Conservation (phyloP, 2,888 invertebrate species). For the Clitarchus hookeri region DNA sequence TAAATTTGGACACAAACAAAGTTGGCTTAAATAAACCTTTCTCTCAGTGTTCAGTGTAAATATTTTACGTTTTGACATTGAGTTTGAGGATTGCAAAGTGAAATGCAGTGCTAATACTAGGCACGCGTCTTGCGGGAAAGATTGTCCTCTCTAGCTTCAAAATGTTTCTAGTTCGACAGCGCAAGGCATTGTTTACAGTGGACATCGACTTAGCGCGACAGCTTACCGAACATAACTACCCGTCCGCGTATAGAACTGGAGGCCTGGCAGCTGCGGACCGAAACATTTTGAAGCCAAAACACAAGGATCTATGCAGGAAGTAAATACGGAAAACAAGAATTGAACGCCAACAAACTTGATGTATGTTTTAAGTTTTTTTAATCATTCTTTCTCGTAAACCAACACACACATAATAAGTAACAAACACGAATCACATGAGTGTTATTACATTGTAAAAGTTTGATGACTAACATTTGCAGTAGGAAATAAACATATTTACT, state of each 20-base stretch:
- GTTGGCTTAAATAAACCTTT: too few relatives aligned
- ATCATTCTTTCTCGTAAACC: slow-evolving; percentile 11
- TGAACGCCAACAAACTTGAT: neutral
- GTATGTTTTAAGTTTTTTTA: slow-evolving; percentile 28
- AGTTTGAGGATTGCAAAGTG: too few relatives aligned
- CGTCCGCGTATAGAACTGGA: slow-evolving; percentile 21
- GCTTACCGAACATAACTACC: neutral
- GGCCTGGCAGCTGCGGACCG: slow-evolving; percentile 17
- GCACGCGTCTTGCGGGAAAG: neutral
- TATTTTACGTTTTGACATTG: too few relatives aligned
- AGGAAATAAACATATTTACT: neutral
- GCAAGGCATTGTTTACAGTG: neutral
- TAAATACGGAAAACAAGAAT: neutral
- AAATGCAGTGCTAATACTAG: too few relatives aligned
- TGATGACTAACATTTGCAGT: slow-evolving; percentile 21
- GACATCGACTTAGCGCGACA: neutral
- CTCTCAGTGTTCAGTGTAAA: too few relatives aligned
- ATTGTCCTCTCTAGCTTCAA: slow-evolving; percentile 36
- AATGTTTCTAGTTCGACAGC: slow-evolving; percentile 33
- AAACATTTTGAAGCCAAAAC: slow-evolving; percentile 36
- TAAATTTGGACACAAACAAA: too few relatives aligned
- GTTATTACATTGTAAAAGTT: neutral
- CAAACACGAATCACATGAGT: slow-evolving; percentile 17
- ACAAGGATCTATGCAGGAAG: neutral
- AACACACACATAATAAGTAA: neutral